Conservation (phyloP, 2,888 invertebrate genomes). For the Conomelus anceps region DNA sequence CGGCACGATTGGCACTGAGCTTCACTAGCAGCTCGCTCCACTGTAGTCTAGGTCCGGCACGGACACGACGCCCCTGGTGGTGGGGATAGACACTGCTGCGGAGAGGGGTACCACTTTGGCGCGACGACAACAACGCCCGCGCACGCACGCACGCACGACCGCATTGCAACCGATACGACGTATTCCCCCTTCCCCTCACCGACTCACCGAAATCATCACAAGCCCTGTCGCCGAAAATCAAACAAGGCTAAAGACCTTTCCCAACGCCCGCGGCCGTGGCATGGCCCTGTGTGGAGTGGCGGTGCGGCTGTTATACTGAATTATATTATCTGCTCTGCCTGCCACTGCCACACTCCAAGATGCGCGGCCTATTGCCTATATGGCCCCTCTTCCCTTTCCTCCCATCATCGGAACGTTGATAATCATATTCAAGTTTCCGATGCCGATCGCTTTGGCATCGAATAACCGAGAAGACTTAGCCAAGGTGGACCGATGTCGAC, state of each 20-base stretch:
- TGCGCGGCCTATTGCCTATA: no score
- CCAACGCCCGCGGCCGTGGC: slow-evolving; percentile 1
- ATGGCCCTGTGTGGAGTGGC: background rate
- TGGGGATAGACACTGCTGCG: slow-evolving; percentile 24
- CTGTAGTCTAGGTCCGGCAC: slow-evolving; percentile 27
- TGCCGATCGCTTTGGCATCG: no score
- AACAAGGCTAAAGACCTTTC: slow-evolving; percentile 24
- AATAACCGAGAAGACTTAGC: no score
- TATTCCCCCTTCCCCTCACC: slow-evolving; percentile 19
- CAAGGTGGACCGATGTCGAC: no score
- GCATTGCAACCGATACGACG: slow-evolving; percentile 24
- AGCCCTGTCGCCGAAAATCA: slow-evolving; percentile 22
- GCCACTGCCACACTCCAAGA: background rate
- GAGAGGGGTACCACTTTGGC: slow-evolving; percentile 27
- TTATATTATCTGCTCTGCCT: background rate
- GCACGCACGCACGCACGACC: slow-evolving; percentile 19
- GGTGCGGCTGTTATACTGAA: background rate
- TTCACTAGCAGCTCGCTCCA: background rate
- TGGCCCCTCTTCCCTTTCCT: no score
- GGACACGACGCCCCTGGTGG: slow-evolving; percentile 32
- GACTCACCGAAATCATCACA: background rate
- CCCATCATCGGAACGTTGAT: no score
- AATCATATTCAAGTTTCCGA: no score
- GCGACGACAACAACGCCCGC: no score
- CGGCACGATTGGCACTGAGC: slow-evolving; percentile 34